Percentiles rank a stretch among this genome's conserved stretches.
Conservation (phyloP, 2,113 vertebrate species). For the Ameiurus melas region DNA sequence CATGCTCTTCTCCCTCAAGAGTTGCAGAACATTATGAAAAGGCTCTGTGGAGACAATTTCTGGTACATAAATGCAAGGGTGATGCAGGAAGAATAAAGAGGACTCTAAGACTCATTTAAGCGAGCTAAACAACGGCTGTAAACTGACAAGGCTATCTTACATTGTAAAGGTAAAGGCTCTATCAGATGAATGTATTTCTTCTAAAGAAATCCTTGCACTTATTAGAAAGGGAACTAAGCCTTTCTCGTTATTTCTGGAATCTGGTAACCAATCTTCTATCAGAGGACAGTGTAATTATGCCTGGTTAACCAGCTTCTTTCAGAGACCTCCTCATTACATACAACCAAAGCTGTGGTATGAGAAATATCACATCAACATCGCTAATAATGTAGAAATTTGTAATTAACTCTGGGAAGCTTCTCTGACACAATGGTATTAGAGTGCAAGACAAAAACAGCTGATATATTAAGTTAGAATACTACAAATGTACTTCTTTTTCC, state of each 20-base stretch:
- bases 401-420: background rate
- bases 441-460: background rate
- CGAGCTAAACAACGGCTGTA: slow-evolving; percentile 32
- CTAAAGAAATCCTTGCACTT: background rate
- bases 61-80: slow-evolving; percentile 25
- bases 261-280: background rate
- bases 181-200: slow-evolving; percentile 23
- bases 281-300: background rate
- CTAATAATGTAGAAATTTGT: background rate
- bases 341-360: background rate
- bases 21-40: background rate
- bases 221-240: slow-evolving; percentile 9
- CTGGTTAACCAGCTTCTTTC: background rate
- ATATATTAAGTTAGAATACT: background rate
- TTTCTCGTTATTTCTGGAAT: background rate
- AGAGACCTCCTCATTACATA: background rate
- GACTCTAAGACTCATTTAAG: slow-evolving; percentile 33
- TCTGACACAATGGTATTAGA: background rate
- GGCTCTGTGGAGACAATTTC: slow-evolving; percentile 3
- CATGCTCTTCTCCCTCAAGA: background rate
- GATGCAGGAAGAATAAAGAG: slow-evolving; percentile 12
- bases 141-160: slow-evolving; percentile 42
- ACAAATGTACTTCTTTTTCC: background rate
- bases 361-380: background rate
- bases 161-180: slow-evolving; percentile 26